These are phyloP conservation scores for Acrobasis consociella DNA, from an alignment of 2,888 invertebrate genomes.

Conservation along the genomic window DNA sequence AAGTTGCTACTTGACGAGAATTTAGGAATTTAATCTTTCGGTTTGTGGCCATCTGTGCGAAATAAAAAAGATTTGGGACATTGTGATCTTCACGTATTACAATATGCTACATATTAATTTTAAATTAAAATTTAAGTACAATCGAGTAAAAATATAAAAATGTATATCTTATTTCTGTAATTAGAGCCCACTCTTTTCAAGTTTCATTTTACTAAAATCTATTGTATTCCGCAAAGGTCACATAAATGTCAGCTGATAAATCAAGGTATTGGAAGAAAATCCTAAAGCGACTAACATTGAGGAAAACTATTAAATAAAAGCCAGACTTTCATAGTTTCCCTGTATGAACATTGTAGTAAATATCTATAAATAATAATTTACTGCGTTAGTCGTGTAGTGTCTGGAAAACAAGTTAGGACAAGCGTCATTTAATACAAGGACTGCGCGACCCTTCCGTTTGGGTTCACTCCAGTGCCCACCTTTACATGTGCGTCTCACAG, in stretches of 20 bases:
- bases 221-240: conserved; percentile 5
- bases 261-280: neutral
- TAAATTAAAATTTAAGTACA: too few relatives aligned
- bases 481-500: conserved; percentile 47
- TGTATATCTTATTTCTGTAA: neutral
- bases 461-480: conserved; percentile 52
- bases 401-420: conserved; percentile 41
- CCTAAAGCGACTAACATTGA: neutral
- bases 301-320: neutral
- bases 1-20: too few relatives aligned
- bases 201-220: neutral
- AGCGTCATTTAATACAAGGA: conserved; percentile 55
- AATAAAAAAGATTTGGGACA: too few relatives aligned
- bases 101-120: too few relatives aligned
- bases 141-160: neutral
- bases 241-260: conserved; percentile 6
- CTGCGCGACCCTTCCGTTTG: conserved; percentile 57
- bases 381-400: neutral
- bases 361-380: conserved; percentile 2
- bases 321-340: neutral
- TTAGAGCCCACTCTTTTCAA: neutral
- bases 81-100: too few relatives aligned
- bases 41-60: too few relatives aligned
- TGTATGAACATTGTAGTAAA: neutral
- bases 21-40: too few relatives aligned